Base-by-base conservation (phyloP, 2,113 vertebrate species). In the Rhea pennata region DNA sequence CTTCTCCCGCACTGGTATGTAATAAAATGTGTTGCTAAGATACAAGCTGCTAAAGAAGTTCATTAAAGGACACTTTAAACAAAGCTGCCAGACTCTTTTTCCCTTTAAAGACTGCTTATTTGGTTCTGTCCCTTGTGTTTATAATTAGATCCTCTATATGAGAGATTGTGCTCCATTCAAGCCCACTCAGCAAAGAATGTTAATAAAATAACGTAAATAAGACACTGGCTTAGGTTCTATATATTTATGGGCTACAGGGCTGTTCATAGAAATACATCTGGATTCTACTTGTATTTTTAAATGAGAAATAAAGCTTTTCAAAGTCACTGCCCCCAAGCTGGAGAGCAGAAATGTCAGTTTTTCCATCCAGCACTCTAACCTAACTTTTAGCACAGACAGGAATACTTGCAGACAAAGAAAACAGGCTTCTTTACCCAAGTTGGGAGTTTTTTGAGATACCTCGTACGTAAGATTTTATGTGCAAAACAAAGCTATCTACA, bases 1-100 rank as follows among this genome's bases (percentile, higher is more conserved):
- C 96, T 95, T 95, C 95, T 97, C 96, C 95, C 71, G 71, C 97
- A 95, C 92, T 93, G 84, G 94, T 94, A 97, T 97, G 97, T 95
- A 98, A 98, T 98, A 98, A 98, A 98, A 98, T 86, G 97, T 95
- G 98, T 99, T 99, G 98, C 99, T 98, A 99, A 97, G 98, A 98
- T 97, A 99, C 98, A 95, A 92, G 96, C 96, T 96, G 92, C 97
- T 97, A 97, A 96, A 98, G 98, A 98, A 98, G 98, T 98, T 99
- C 98, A 99, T 99, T 99, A 98, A 98, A 98, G 96, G 98, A 98
- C 97, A 97, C 97, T 98, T 98, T 97, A 96, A 96, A 96, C 98
- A 96, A 94, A 97, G 97, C 97, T 94, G 97, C 97, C 97, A 96
- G 98, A 93, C 95, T 96, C 97, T 88, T 92, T 92, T 96, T 96